A percentile compares a stretch with the other conserved stretches of the same genome.
These are phyloP conservation scores for Catostomus latipinnis DNA, from an alignment of 2,797 vertebrate genomes.

Conservation along the genomic window DNA sequence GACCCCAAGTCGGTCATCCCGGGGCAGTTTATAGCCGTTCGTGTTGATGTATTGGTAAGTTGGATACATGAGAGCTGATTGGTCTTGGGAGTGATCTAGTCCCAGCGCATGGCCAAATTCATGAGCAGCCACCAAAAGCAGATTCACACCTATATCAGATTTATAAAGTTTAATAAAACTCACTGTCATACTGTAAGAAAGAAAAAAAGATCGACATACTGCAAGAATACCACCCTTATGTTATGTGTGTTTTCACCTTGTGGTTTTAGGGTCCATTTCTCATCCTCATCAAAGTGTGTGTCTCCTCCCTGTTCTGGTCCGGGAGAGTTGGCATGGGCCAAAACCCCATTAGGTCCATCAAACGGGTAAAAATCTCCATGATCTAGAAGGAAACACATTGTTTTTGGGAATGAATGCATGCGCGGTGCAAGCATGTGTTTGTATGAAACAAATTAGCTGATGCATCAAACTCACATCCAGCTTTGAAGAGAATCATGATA, in stretches of 20 bases:
- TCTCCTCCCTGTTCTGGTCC: conserved; percentile 80
- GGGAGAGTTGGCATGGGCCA: conserved; percentile 86
- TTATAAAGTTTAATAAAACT: background rate
- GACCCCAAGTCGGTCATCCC: conserved; percentile 84
- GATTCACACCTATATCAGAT: conserved; percentile 80
- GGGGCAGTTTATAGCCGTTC: conserved; percentile 79
- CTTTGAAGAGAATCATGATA: conserved; percentile 78
- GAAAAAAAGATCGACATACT: too few species aligned
- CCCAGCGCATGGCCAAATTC: conserved; percentile 91
- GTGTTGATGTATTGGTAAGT: conserved; percentile 84
- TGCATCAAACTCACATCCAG: conserved; percentile 54
- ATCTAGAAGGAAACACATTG: conserved; percentile 62
- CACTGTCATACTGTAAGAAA: too few species aligned
- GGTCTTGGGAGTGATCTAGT: conserved; percentile 85
- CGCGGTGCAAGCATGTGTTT: background rate
- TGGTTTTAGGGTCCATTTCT: conserved; percentile 79
- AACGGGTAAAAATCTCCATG: conserved; percentile 85
- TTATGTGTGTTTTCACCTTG: conserved; percentile 65
- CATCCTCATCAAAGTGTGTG: conserved; percentile 89
- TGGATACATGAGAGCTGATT: conserved; percentile 88
- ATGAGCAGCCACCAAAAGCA: conserved; percentile 91
- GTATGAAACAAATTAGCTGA: background rate
- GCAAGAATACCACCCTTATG: background rate
- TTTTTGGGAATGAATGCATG: background rate
- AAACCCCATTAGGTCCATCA: conserved; percentile 75